phyloP scores from a whole-genome alignment of 2,888 invertebrate genomes.

The Pammene aurita region DNA sequence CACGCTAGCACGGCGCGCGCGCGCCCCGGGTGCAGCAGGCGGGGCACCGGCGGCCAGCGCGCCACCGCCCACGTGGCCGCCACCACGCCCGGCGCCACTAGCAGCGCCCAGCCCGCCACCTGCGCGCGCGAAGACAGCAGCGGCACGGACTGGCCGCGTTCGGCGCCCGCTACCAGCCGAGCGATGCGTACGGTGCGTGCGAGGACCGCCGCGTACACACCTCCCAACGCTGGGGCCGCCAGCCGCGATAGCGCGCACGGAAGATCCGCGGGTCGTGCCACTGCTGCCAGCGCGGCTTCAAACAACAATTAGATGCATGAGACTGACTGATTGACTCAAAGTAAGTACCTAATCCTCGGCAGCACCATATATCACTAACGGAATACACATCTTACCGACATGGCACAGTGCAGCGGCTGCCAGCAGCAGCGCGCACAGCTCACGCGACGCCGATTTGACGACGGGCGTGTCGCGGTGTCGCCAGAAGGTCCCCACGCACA shows the following conservation, averaged over 20 bases:
- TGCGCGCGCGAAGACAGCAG: constrained; percentile 73
- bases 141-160: constrained; percentile 60
- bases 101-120: constrained; percentile 84
- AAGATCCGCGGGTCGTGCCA: constrained; percentile 55
- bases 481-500: constrained; percentile 85
- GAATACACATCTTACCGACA: constrained; percentile 51
- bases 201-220: constrained; percentile 57
- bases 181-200: constrained; percentile 58
- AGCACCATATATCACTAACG: no score
- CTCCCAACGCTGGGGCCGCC: constrained; percentile 55
- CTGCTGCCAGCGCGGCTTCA: constrained; percentile 85
- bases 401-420: constrained; percentile 52
- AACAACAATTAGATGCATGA: background rate
- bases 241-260: constrained; percentile 52
- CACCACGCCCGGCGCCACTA: constrained; percentile 73
- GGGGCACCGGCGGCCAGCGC: constrained; percentile 73
- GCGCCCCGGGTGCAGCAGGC: constrained; percentile 76
- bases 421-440: constrained; percentile 88
- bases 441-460: constrained; percentile 87
- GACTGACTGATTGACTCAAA: no score
- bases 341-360: no score
- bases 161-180: constrained; percentile 54
- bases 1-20: constrained; percentile 85
- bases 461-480: constrained; percentile 84
- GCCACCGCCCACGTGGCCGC: constrained; percentile 85